Base-by-base conservation (phyloP, 2,113 vertebrate species). In the Sebastes fasciatus region DNA sequence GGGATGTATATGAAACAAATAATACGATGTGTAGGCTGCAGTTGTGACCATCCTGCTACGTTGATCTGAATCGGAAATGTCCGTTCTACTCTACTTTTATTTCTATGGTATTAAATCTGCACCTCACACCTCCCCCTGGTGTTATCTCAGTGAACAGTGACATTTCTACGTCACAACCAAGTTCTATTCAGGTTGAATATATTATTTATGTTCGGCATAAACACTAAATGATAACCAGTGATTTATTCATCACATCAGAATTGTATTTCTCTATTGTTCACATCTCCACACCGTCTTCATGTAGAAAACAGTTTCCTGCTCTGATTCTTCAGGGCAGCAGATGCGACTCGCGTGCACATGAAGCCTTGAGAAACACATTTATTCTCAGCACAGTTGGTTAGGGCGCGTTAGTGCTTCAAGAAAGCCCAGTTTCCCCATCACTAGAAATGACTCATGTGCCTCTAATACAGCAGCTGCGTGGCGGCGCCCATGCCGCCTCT, bases 401-500 rank as follows among this genome's bases (percentile, higher is more conserved):
- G 45, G 26, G 80, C 67, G 74, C 54, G 68, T 75, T 26, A 74
- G 49, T 60, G 60, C 60, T 85, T 72, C 12, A 26, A 71, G 69
- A 83, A 58, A 85, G 55, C 74, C 79, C 72, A 69, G 42, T 68
- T 82, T 77, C 64, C 58, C 21, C 77, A 63, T 82, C 73, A 69
- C 66, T 69, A 63, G 21, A 84, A 86, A 85, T 83, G 14, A 75
- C 72, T 65, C 46, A 14, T 21, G 57, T 76, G 74, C 54, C 66
- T 79, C 77, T 52, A 72, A 82, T 14, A 23, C 0, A 84, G 79
- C 75, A 85, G 77, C 74, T 85, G 80, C 60, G 78, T 19, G 60
- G 21, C 74, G 46, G 16, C 23, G 75, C 75, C 43, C 19, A 3
- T 58, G 63, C 70, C 70, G 79, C 83, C 52, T 81, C 84, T 69